Percentiles rank a stretch among this genome's conserved stretches.
Conservation (phyloP, 2,888 invertebrate genomes). For the Perithous albicinctus region DNA sequence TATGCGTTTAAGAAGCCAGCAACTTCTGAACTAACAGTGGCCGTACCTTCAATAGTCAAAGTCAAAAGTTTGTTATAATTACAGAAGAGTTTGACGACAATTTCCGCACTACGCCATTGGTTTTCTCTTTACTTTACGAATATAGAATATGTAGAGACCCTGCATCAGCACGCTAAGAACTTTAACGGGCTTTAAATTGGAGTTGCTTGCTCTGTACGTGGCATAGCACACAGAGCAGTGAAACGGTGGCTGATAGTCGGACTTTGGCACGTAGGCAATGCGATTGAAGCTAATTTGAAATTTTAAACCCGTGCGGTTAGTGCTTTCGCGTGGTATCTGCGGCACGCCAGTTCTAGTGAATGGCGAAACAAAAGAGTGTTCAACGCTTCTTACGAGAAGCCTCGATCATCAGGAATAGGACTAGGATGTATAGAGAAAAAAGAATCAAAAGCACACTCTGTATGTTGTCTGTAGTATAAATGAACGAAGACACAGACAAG, state of each 20-base stretch:
- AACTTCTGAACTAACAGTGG: background rate
- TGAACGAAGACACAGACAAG: constrained; percentile 5
- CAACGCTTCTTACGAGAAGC: background rate
- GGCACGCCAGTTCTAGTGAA: constrained; percentile 68
- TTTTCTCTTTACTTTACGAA: constrained; percentile 34
- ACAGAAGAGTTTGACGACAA: constrained; percentile 40
- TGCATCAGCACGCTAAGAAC: constrained; percentile 56
- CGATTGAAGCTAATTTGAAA: constrained; percentile 83
- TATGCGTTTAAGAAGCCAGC: background rate
- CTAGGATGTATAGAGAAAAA: background rate
- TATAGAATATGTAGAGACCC: constrained; percentile 1
- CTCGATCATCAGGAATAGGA: constrained; percentile 21
- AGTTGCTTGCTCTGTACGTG: constrained; percentile 63
- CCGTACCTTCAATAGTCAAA: background rate
- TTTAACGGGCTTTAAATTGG: constrained; percentile 68
- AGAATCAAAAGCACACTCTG: background rate
- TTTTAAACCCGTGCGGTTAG: constrained; percentile 74
- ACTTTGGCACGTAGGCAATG: constrained; percentile 77
- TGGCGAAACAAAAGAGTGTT: constrained; percentile 64
- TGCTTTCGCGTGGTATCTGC: constrained; percentile 60
- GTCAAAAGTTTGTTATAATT: constrained; percentile 32
- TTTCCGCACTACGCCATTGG: constrained; percentile 64
- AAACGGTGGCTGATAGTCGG: constrained; percentile 48
- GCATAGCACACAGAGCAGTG: constrained; percentile 55
- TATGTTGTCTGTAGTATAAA: background rate